Evolutionary conservation across 2,113 vertebrate genomes (phyloP).

Genomic region (Phalacrocorax carbo): DNA sequence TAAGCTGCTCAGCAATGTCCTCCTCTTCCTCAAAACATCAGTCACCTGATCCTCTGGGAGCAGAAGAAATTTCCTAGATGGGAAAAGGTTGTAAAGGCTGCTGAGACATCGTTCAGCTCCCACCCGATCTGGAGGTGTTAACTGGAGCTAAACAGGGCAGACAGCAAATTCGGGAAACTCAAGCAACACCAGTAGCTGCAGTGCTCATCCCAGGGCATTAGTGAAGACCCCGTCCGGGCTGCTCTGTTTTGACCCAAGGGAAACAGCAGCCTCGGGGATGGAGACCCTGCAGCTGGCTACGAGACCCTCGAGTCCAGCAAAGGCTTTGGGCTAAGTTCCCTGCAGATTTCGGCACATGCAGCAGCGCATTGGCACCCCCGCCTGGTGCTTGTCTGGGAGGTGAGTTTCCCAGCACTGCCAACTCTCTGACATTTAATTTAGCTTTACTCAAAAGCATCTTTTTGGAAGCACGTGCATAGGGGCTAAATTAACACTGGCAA

Average conservation of each 20-base stretch:
- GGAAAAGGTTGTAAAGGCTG: background rate
- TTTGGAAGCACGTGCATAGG: background rate
- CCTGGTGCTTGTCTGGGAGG: background rate
- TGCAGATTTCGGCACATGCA: background rate
- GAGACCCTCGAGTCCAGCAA: background rate
- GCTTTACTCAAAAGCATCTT: background rate
- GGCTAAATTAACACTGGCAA: background rate
- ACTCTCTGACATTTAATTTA: background rate
- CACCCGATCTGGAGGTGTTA: background rate
- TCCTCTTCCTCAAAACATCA: background rate
- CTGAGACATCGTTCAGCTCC: background rate
- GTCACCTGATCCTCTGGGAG: background rate
- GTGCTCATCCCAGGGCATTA: background rate
- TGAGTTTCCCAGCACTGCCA: background rate
- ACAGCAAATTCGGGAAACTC: background rate
- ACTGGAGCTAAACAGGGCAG: background rate
- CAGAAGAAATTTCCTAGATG: background rate
- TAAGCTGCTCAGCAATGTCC: background rate
- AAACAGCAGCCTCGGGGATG: background rate
- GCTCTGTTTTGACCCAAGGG: background rate
- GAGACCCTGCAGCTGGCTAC: background rate
- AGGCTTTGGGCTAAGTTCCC: background rate
- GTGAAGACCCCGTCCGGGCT: background rate
- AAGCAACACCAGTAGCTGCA: background rate
- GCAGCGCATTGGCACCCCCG: background rate